phyloP scores from a whole-genome alignment of 2,797 vertebrate species.

The Acipenser transmontanus region DNA sequence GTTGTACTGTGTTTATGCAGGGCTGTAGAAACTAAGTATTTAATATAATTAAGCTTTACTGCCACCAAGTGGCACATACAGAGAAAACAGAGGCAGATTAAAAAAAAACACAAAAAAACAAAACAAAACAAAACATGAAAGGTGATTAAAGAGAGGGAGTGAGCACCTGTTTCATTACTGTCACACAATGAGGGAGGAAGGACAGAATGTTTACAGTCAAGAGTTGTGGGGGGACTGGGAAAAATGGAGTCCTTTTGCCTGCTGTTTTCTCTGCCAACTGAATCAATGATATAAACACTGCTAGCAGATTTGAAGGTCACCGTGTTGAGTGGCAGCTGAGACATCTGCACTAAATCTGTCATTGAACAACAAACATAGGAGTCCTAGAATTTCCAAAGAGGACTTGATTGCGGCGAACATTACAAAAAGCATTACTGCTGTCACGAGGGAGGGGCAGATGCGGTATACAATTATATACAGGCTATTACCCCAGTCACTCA shows the following conservation, averaged over 20 bases:
- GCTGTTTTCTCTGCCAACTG: not conserved
- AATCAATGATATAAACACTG: slow-evolving; percentile 1
- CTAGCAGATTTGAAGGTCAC: not conserved
- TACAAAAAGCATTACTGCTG: not conserved
- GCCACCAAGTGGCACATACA: not conserved
- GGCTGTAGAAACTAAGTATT: too few species aligned
- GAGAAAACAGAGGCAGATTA: not conserved
- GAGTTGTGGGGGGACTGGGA: not conserved
- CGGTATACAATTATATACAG: too few species aligned
- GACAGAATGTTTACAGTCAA: not conserved
- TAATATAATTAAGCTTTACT: not conserved
- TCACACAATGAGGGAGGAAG: not conserved
- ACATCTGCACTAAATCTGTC: slow-evolving; percentile 1
- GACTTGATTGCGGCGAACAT: not conserved
- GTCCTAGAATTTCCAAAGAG: not conserved
- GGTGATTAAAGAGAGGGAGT: not conserved
- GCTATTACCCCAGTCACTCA: too few species aligned
- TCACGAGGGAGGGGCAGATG: too few species aligned
- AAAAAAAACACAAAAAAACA: not conserved
- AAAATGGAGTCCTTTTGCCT: not conserved
- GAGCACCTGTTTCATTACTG: not conserved
- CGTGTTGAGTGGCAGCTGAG: not conserved
- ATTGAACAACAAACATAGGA: not conserved
- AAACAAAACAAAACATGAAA: not conserved
- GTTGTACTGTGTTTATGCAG: too few species aligned